Evolutionary conservation across 1,140 invertebrate species (phyloP).

Genomic region (Cherax quadricarinatus): DNA sequence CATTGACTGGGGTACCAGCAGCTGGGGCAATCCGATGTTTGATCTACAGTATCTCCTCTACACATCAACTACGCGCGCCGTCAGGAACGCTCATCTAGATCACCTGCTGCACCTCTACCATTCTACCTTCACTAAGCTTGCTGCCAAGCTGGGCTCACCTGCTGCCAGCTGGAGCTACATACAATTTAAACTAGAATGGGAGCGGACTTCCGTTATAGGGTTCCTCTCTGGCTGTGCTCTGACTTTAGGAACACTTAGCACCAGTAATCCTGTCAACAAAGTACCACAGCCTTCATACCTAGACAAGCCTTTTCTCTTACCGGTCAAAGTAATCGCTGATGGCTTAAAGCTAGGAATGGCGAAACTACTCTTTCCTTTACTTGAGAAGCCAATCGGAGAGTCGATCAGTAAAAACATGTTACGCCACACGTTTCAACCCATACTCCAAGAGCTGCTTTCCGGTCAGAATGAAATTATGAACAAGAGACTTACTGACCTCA

Average conservation of each 20-base stretch:
- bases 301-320: slow-evolving; percentile 14
- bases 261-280: background rate
- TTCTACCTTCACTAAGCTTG: slow-evolving; percentile 22
- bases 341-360: slow-evolving; percentile 5
- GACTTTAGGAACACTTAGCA: slow-evolving; percentile 24
- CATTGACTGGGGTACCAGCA: slow-evolving; percentile 48
- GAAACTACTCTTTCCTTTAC: background rate
- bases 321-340: background rate
- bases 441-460: background rate
- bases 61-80: slow-evolving; percentile 9
- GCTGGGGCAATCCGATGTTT: slow-evolving; percentile 15
- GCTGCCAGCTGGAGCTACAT: background rate
- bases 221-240: slow-evolving; percentile 4
- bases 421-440: background rate
- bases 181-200: slow-evolving; percentile 22
- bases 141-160: slow-evolving; percentile 13
- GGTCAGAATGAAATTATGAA: slow-evolving; percentile 37
- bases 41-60: slow-evolving; percentile 51
- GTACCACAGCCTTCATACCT: background rate
- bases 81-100: slow-evolving; percentile 31
- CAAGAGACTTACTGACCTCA: slow-evolving; percentile 3
- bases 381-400: background rate
- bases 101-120: slow-evolving; percentile 39
- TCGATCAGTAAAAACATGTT: background rate
- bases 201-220: background rate